These are phyloP conservation scores for Uromys caudimaculatus DNA, from an alignment of 2,797 vertebrate genomes.

Conservation along the genomic window DNA sequence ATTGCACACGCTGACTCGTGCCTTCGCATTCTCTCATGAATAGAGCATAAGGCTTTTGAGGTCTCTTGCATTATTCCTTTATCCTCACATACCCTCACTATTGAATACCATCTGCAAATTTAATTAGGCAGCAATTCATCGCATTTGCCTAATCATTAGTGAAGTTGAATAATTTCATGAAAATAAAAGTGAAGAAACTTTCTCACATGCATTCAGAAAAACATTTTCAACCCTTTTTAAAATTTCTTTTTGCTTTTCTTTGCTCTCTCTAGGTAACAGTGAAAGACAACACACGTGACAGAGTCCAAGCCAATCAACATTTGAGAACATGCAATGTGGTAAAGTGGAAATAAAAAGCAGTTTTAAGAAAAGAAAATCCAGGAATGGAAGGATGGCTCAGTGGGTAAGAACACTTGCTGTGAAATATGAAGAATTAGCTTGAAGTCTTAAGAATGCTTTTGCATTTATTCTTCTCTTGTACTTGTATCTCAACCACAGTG, in stretches of 20 bases:
- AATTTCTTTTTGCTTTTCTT: not conserved
- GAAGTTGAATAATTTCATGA: slow-evolving; percentile 72
- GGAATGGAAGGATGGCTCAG: not conserved
- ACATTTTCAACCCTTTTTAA: not conserved
- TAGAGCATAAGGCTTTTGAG: slow-evolving; percentile 44
- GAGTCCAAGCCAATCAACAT: not conserved
- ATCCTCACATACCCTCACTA: slow-evolving; percentile 63
- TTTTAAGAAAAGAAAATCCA: not conserved
- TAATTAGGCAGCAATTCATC: slow-evolving; percentile 74
- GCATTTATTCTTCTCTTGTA: not conserved
- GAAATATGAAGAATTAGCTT: not conserved
- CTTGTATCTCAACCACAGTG: no score
- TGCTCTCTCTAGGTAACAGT: not conserved
- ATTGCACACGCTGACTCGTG: slow-evolving; percentile 54
- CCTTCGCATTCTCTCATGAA: slow-evolving; percentile 8
- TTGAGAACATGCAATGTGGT: not conserved
- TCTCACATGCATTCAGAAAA: slow-evolving; percentile 45
- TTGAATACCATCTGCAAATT: slow-evolving; percentile 76
- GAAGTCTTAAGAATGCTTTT: not conserved
- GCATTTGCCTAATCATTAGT: slow-evolving; percentile 74
- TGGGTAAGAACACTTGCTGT: not conserved
- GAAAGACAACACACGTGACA: not conserved
- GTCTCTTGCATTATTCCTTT: slow-evolving; percentile 59
- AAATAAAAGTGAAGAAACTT: slow-evolving; percentile 51
- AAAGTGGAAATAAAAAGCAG: not conserved